Evolutionary conservation across 1,140 invertebrate species (phyloP), one percentile per base, ranked within the genome.

Genomic region (Trichomalopsis sarcophagae): DNA sequence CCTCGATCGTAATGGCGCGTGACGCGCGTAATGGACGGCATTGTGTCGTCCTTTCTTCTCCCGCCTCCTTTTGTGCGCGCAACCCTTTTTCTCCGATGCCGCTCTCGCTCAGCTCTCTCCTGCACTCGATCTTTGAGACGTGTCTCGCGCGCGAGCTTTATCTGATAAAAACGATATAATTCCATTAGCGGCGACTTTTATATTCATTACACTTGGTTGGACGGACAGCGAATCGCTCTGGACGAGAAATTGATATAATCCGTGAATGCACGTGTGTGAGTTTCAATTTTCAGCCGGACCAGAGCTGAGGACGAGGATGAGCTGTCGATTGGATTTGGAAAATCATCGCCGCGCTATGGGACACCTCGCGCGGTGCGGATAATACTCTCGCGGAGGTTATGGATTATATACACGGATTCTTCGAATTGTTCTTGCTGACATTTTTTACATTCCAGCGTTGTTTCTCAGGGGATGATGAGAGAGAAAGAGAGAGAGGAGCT

Each of bases 21-120:
- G 88, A 89, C 89, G 89, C 88, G 80, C 86, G 89, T 89, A 89
- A 89, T 89, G 87, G 88, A 86, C 78, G 82, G 86, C 82, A 89
- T 89, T 89, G 89, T 89, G 86, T 74, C 27, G 68, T 62, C 87
- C 68, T 87, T 71, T 79, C 33, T 68, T 74, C 66, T 76, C 23
- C 69, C 73, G 33, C 13, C 30, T 33, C 33, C 7, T 40, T 44
- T 36, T 44, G 73, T n/a, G 36, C 73, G 71, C 4, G 33, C 62
- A 66, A 21, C 69, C 69, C 69, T 71, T 71, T 71, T 30, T 23
- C 27, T 71, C 7, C 33, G 5, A 36, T n/a, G 62, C 62, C 17
- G 62, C 62, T 17, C 62, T 21, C 2, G 21, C 14, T 30, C 27
- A 27, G 27, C 30, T 7, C 68, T 3, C 68, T 69, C 27, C 13